Evolutionary conservation across 2,113 vertebrate genomes (phyloP).

Genomic region (Gadus chalcogrammus): DNA sequence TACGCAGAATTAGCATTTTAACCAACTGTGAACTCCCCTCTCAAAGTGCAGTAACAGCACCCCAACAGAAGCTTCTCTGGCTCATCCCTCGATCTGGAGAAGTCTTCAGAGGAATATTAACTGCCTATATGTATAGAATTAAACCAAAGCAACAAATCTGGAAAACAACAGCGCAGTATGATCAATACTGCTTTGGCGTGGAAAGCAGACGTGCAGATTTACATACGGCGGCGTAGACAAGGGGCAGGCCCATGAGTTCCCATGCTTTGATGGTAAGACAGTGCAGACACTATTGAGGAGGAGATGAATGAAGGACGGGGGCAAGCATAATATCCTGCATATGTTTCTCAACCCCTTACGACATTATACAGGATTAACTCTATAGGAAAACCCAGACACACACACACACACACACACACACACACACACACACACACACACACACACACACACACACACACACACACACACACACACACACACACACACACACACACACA

Average conservation of each 20-base stretch:
- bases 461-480: conserved; percentile 12
- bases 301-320: conserved; percentile 40
- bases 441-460: background rate
- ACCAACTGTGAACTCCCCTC: no score
- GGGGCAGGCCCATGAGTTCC: conserved; percentile 41
- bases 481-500: conserved; percentile 26
- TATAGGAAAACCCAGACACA: conserved; percentile 21
- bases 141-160: conserved; percentile 34
- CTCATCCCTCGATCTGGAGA: no score
- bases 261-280: conserved; percentile 50
- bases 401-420: conserved; percentile 30
- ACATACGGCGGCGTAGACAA: conserved; percentile 43
- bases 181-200: conserved; percentile 39
- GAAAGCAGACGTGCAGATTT: conserved; percentile 34
- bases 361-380: conserved; percentile 58
- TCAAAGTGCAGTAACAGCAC: no score
- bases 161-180: conserved; percentile 38
- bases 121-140: background rate
- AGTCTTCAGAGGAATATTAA: background rate
- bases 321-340: conserved; percentile 52
- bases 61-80: no score
- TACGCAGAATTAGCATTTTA: no score
- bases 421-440: conserved; percentile 25
- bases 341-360: conserved; percentile 51
- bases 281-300: conserved; percentile 55